These are phyloP conservation scores for Rhadina sibilatrix DNA, from an alignment of 2,113 vertebrate genomes.

Conservation along the genomic window DNA sequence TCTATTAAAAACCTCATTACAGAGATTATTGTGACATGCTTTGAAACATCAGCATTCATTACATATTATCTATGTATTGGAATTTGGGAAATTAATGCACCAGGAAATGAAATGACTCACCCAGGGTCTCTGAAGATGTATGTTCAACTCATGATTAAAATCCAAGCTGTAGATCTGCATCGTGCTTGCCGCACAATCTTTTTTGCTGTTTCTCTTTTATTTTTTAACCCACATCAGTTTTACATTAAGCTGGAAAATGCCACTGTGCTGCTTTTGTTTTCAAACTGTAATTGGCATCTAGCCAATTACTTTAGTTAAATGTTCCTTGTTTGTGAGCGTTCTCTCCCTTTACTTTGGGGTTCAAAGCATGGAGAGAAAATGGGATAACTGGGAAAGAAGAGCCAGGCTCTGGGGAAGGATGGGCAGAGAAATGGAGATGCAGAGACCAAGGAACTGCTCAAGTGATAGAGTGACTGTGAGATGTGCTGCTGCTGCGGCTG, in stretches of 20 bases:
- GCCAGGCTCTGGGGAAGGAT: not conserved
- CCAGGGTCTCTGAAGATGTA: not conserved
- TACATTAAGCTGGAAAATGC: not conserved
- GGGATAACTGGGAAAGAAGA: not conserved
- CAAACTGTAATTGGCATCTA: not conserved
- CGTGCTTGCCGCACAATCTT: not conserved
- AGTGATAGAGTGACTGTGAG: not conserved
- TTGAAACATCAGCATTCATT: conserved; percentile 26
- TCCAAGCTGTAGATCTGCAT: not conserved
- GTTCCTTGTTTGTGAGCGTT: accelerated
- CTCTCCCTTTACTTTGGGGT: not conserved
- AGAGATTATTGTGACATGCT: conserved; percentile 3
- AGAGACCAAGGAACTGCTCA: not conserved
- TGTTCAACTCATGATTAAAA: conserved; percentile 11
- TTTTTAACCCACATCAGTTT: not conserved
- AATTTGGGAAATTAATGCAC: conserved; percentile 29
- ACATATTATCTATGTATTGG: not conserved
- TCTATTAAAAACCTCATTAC: conserved; percentile 9
- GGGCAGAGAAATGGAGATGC: not conserved
- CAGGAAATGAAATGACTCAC: conserved; percentile 24
- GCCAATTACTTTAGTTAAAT: not conserved
- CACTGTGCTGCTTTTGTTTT: not conserved
- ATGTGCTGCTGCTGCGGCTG: not conserved
- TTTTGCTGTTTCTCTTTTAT: not conserved
- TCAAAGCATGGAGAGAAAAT: not conserved